Evolutionary conservation across 2,113 vertebrate genomes (phyloP).

Genomic region (Erythrocebus patas): DNA sequence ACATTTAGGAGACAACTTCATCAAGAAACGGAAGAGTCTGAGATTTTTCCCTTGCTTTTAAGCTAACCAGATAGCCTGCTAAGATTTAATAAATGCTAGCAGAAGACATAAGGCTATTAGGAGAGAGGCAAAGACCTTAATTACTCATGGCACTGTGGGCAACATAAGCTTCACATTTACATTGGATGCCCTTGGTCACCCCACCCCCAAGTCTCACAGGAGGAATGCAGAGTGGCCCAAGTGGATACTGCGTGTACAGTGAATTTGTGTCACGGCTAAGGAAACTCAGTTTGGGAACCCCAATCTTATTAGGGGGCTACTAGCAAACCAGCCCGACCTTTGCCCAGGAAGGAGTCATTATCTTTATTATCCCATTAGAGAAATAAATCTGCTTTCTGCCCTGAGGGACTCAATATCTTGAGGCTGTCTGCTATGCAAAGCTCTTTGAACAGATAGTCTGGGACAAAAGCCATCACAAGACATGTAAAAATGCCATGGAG

Average conservation of each 20-base stretch:
- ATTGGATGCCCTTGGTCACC: background rate
- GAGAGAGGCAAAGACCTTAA: background rate
- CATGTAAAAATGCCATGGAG: background rate
- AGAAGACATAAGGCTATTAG: background rate
- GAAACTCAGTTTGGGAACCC: background rate
- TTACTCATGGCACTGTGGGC: background rate
- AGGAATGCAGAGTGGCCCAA: background rate
- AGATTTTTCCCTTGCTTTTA: background rate
- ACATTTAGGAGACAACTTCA: background rate
- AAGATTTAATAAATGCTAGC: background rate
- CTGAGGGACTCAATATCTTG: background rate
- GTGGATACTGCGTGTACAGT: background rate
- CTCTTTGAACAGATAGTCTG: background rate
- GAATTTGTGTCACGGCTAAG: background rate
- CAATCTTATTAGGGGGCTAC: background rate
- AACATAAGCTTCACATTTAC: background rate
- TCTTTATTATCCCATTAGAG: background rate
- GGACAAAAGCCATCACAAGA: background rate
- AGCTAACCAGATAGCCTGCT: background rate
- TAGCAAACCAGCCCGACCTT: background rate
- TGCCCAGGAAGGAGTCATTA: background rate
- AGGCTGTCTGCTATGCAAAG: background rate
- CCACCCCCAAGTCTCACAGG: background rate
- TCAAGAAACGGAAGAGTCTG: background rate
- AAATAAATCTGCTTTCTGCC: conserved; percentile 17